A percentile compares a stretch with the other conserved stretches of the same genome.
phyloP scores from a whole-genome alignment of 2,113 vertebrate genomes.

The Solenodon paradoxus region DNA sequence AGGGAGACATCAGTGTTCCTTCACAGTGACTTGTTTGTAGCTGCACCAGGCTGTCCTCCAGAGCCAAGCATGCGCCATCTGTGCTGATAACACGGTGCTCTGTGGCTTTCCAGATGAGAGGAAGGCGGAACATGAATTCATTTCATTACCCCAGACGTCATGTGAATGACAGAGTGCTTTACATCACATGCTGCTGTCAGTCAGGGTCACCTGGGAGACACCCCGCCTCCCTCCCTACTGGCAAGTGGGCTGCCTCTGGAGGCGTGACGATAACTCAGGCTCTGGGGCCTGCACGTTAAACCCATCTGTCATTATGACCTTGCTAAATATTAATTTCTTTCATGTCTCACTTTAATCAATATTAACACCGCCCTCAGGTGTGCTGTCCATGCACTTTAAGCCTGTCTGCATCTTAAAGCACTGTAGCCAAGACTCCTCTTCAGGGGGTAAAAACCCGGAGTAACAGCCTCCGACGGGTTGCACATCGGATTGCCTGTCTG shows the following conservation, averaged over 20 bases:
- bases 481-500: conserved; percentile 39
- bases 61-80: conserved; percentile 87
- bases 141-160: conserved; percentile 86
- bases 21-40: conserved; percentile 84
- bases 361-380: conserved; percentile 77
- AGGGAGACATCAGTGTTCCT: conserved; percentile 87
- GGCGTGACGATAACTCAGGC: conserved; percentile 74
- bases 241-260: conserved; percentile 76
- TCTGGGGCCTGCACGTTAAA: conserved; percentile 75
- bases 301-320: conserved; percentile 80
- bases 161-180: conserved; percentile 87
- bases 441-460: conserved; percentile 49
- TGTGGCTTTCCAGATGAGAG: conserved; percentile 84
- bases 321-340: conserved; percentile 80
- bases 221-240: conserved; percentile 34
- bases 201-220: conserved; percentile 81
- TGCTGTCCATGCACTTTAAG: conserved; percentile 65
- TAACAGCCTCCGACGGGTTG: conserved; percentile 22
- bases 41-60: conserved; percentile 86
- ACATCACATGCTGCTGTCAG: conserved; percentile 79
- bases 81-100: conserved; percentile 89
- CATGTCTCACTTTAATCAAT: conserved; percentile 77
- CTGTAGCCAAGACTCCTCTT: conserved; percentile 28
- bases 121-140: conserved; percentile 87
- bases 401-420: conserved; percentile 46